These are phyloP conservation scores for Acanthochromis polyacanthus DNA, from an alignment of 2,113 vertebrate genomes.

Conservation along the genomic window DNA sequence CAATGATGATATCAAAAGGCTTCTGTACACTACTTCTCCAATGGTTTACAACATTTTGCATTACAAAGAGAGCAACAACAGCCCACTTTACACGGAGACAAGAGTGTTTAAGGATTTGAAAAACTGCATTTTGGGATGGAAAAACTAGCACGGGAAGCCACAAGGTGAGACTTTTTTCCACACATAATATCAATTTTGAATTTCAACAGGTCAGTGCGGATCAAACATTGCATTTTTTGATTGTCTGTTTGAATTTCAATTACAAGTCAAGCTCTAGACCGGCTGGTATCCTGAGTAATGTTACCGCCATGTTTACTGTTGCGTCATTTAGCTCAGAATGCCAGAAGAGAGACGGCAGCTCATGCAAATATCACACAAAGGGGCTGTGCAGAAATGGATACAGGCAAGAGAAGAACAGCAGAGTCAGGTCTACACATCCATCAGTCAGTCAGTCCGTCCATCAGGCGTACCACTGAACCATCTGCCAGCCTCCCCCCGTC, in stretches of 20 bases:
- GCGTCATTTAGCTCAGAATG: not conserved
- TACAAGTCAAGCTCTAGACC: not conserved
- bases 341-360: conserved; percentile 26
- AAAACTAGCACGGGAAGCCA: not conserved
- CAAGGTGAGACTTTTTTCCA: not conserved
- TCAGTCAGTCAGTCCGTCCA: conserved; percentile 43
- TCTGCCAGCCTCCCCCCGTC: conserved; percentile 74
- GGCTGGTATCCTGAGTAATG: no score
- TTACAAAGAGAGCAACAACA: no score
- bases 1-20: no score
- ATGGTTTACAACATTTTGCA: no score
- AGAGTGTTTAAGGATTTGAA: no score
- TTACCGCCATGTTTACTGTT: no score
- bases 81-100: no score
- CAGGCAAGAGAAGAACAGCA: conserved; percentile 43
- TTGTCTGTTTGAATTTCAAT: not conserved
- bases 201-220: not conserved
- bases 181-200: not conserved
- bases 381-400: conserved; percentile 36
- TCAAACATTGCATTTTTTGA: not conserved
- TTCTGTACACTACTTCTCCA: no score
- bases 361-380: conserved; percentile 55
- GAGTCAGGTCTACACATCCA: conserved; percentile 52
- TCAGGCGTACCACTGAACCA: conserved; percentile 76
- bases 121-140: no score